Evolutionary conservation across 2,113 vertebrate species (phyloP), one percentile per base, ranked within the genome.

Genomic region (Bagarius yarrelli): DNA sequence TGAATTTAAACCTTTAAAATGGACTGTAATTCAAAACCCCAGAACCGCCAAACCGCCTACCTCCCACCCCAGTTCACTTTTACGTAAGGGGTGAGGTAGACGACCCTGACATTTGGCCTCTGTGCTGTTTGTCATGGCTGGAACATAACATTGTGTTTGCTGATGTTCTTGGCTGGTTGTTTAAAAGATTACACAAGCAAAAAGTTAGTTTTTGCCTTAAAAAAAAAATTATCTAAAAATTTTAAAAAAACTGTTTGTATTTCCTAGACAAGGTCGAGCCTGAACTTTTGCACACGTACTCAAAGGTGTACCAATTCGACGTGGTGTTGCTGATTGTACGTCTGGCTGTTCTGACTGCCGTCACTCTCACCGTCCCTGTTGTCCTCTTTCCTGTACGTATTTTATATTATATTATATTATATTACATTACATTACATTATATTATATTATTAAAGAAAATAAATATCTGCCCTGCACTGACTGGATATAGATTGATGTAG

Each of bases 261-360:
- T 57, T 56, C 70, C 4, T 70, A 99, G 98, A 81, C 9, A 89
- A 86, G 0, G 98, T 99, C 0, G 97, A 95, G 80, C 89, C 95
- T 6, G 98, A 98, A 34, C 88, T 99, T 84, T 95, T 99, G 83
- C 98, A 98, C 87, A 99, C 98, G 15, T 99, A 99, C 84, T 95
- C 97, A 8, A 91, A 85, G 19, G 56, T 94, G 52, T 84, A 94
- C 89, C 89, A 90, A 73, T 61, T 87, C 40, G 98, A 98, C n/a
- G 67, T 95, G 59, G 40, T 98, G 56, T 94, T 99, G 50, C 94
- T 98, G 32, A 92, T 98, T 61, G 98, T 99, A 50, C 97, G 96
- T 18, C 88, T 99, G 16, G 98, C 98, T 14, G 98, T 99, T 64
- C 91, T 99, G 81, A 86, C 96, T 57, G 98, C 98, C 19, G 97